Evolutionary conservation across 2,113 vertebrate species (phyloP), one percentile per base, ranked within the genome.

Genomic region (Riparia riparia): DNA sequence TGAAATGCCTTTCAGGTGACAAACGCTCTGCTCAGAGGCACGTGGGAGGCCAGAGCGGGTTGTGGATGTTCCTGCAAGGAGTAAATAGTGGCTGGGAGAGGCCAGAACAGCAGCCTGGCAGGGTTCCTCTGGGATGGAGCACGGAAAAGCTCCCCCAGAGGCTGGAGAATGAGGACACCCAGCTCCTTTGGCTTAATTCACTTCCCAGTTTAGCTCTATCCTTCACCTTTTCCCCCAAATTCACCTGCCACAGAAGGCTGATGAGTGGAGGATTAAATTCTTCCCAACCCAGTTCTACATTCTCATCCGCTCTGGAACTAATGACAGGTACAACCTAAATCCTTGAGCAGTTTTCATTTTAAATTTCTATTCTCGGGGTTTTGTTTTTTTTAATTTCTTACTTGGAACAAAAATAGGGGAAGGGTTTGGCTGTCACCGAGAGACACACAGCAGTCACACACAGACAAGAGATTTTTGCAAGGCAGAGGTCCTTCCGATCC

Each of bases 141-240:
- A 70, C 4, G 16, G 49, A 31, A 6, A 37, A 37, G n/a, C 26
- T 95, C 51, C 82, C 84, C 86, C 41, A 51, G 89, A 72, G 96
- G 71, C 72, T 86, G 26, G 5, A 31, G 81, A 97, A 97, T 78
- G 81, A 91, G 91, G 82, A n/a, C 95, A 93, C 45, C 8, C 11
- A 47, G 70, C 60, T 89, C 64, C 10, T 19, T 42, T 80, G 83
- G 66, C 73, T 89, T 53, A 25, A 51, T 74, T 89, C 66, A 41
- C 37, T 86, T 87, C 94, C 86, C 74, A 80, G 90, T 96, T 94
- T 93, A 96, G 90, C 86, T 97, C 76, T 64, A 0, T 17, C 39
- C 68, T 82, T 95, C 94, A 71, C 89, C 91, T 96, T 76, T 93
- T 47, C 80, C 84, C 80, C 12, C 3, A 86, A 50, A 93, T 41